A percentile compares a stretch with the other conserved stretches of the same genome.
These are phyloP conservation scores for Ageneiosus marmoratus DNA, from an alignment of 2,113 vertebrate species.

Conservation along the genomic window DNA sequence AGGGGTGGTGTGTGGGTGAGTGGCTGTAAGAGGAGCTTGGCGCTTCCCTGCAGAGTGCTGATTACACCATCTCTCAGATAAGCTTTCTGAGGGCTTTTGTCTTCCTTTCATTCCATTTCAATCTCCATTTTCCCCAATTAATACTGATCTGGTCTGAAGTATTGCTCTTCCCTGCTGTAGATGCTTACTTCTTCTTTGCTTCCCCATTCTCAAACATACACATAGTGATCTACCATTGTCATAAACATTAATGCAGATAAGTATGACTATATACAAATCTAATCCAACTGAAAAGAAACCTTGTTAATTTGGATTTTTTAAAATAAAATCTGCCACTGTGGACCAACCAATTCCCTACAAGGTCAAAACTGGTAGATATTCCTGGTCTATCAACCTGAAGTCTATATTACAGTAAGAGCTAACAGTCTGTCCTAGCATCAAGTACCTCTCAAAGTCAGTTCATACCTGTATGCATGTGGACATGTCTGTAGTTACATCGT, in stretches of 20 bases:
- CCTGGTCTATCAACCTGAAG: background rate
- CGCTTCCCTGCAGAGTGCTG: constrained; percentile 44
- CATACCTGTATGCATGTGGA: too few relatives aligned
- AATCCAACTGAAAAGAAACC: background rate
- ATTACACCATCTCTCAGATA: constrained; percentile 49
- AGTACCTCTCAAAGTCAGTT: background rate
- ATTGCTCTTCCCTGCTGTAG: constrained; percentile 39
- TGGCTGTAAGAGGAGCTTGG: constrained; percentile 20
- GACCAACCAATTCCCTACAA: background rate
- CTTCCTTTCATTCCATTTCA: constrained; percentile 56
- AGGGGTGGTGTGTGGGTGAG: constrained; percentile 28
- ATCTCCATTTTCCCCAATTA: constrained; percentile 57
- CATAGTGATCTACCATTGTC: too few relatives aligned
- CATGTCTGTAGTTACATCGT: too few relatives aligned
- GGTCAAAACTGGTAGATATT: background rate
- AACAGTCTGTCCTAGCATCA: background rate
- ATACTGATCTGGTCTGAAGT: constrained; percentile 55
- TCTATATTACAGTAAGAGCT: background rate
- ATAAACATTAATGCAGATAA: background rate
- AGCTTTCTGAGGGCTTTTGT: constrained; percentile 52
- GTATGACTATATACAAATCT: too few relatives aligned
- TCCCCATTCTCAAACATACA: background rate
- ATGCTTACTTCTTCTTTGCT: constrained; percentile 29
- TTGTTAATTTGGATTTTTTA: background rate
- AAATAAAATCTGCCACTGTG: background rate